Evolutionary conservation across 1,140 invertebrate genomes (phyloP).

Genomic region (Macrobrachium rosenbergii): DNA sequence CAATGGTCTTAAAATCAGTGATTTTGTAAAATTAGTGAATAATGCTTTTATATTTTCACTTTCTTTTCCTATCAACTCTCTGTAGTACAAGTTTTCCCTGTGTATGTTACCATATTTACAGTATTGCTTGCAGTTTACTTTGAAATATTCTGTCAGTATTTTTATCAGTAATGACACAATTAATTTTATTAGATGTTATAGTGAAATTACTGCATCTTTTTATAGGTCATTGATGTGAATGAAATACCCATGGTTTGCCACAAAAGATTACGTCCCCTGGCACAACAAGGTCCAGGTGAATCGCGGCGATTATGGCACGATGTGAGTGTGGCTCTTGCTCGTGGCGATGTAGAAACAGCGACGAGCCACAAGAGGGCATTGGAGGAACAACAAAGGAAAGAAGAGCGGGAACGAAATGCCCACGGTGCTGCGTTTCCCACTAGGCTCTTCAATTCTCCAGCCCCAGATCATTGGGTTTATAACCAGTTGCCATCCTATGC

Average conservation of each 20-base stretch:
- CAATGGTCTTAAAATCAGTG: too few species aligned
- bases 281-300: slow-evolving; percentile 71
- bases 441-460: slow-evolving; percentile 65
- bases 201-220: too few species aligned
- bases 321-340: slow-evolving; percentile 74
- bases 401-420: slow-evolving; percentile 73
- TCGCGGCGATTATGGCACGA: slow-evolving; percentile 75
- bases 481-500: slow-evolving; percentile 63
- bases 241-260: slow-evolving; percentile 70
- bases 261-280: slow-evolving; percentile 71
- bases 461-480: slow-evolving; percentile 63
- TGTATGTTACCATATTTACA: too few species aligned
- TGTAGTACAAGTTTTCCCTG: too few species aligned
- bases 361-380: slow-evolving; percentile 73
- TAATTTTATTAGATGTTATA: too few species aligned
- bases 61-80: too few species aligned
- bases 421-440: slow-evolving; percentile 70
- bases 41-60: too few species aligned
- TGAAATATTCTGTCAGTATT: too few species aligned
- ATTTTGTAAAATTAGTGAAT: too few species aligned
- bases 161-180: too few species aligned
- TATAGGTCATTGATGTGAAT: slow-evolving; percentile 71
- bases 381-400: slow-evolving; percentile 75
- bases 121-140: too few species aligned
- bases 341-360: slow-evolving; percentile 73